These are phyloP conservation scores for Spermophilus dauricus DNA, from an alignment of 2,113 vertebrate genomes.

Conservation along the genomic window DNA sequence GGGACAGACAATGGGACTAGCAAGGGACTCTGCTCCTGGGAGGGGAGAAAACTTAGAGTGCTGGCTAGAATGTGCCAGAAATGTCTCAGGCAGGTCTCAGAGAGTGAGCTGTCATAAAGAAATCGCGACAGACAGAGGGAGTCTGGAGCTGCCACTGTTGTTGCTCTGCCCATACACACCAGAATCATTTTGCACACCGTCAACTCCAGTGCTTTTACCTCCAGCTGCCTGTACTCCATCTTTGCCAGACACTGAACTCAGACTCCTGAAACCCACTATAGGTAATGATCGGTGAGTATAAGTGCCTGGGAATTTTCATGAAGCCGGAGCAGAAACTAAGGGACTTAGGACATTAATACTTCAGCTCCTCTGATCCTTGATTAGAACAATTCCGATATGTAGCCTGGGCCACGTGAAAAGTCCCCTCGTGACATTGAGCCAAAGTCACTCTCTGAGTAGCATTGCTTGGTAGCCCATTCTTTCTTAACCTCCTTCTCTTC, in stretches of 20 bases:
- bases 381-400: not conserved
- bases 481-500: not conserved
- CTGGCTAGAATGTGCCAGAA: not conserved
- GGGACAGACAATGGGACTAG: not conserved
- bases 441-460: not conserved
- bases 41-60: not conserved
- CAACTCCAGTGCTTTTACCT: not conserved
- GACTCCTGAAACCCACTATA: not conserved
- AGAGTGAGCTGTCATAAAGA: not conserved
- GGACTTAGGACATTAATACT: not conserved
- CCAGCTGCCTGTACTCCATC: not conserved
- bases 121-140: not conserved
- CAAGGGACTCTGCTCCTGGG: not conserved
- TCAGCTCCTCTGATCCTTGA: not conserved
- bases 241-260: not conserved
- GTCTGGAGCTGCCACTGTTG: fast-evolving
- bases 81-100: not conserved
- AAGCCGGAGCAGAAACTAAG: not conserved
- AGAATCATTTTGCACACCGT: not conserved
- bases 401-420: not conserved
- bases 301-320: not conserved
- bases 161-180: not conserved
- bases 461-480: not conserved
- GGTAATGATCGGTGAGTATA: not conserved
- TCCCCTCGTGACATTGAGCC: not conserved